Evolutionary conservation across 2,888 invertebrate species (phyloP).

Genomic region (Amphimallon solstitiale): DNA sequence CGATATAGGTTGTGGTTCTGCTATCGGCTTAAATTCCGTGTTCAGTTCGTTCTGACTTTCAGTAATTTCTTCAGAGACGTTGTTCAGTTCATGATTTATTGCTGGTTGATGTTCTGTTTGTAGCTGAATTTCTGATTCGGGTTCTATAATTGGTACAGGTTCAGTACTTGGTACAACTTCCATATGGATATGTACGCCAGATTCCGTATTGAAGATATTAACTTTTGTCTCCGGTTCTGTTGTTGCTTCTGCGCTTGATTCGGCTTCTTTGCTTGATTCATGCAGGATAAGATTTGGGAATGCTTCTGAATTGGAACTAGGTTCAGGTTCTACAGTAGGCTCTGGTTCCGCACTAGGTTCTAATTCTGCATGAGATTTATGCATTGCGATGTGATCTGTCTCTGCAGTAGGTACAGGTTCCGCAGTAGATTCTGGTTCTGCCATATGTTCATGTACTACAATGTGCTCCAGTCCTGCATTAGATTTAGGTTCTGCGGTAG

Average conservation of each 20-base stretch:
- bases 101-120: constrained; percentile 45
- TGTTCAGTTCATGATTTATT: not conserved
- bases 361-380: constrained; percentile 45
- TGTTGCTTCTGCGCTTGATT: constrained; percentile 46
- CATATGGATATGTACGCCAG: constrained; percentile 51
- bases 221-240: constrained; percentile 50
- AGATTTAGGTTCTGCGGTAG: constrained; percentile 46
- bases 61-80: constrained; percentile 39
- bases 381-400: constrained; percentile 46
- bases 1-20: constrained; percentile 51
- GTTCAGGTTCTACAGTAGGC: constrained; percentile 47
- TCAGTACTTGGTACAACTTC: constrained; percentile 45
- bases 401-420: constrained; percentile 47
- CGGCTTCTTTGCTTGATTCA: constrained; percentile 48
- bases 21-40: constrained; percentile 50
- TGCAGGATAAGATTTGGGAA: too few species aligned
- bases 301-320: constrained; percentile 49
- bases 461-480: constrained; percentile 45
- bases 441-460: constrained; percentile 42
- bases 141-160: constrained; percentile 50
- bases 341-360: constrained; percentile 46
- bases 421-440: constrained; percentile 50
- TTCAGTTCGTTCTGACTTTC: constrained; percentile 48
- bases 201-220: constrained; percentile 54
- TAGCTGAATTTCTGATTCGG: constrained; percentile 45